phyloP scores from a whole-genome alignment of 2,797 vertebrate genomes.

The Poecile montanus region DNA sequence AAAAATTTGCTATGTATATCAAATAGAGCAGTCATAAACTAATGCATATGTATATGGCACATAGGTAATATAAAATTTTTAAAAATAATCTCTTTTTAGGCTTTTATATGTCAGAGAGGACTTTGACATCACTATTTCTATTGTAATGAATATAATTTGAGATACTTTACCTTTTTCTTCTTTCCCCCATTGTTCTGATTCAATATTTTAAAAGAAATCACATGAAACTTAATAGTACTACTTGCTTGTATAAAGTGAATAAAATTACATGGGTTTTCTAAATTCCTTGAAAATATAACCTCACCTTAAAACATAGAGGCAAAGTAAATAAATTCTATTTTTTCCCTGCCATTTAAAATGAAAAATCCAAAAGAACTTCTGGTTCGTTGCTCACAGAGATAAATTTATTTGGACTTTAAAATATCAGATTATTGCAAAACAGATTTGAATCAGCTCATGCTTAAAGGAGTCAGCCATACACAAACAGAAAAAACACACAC shows the following conservation, averaged over 20 bases:
- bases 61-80: background rate
- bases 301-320: background rate
- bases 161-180: background rate
- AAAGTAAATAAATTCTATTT: background rate
- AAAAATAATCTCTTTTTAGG: accelerated
- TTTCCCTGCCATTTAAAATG: background rate
- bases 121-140: background rate
- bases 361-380: background rate
- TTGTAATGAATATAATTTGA: background rate
- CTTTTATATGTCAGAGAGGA: background rate
- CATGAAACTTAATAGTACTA: background rate
- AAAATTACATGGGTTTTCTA: background rate
- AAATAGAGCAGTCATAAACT: background rate
- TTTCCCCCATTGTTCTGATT: background rate
- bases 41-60: background rate
- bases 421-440: background rate
- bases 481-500: background rate
- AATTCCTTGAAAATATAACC: background rate
- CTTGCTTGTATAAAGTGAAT: background rate
- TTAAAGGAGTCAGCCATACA: background rate
- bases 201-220: background rate
- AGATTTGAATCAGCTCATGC: background rate
- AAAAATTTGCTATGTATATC: background rate
- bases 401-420: background rate
- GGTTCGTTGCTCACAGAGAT: background rate